Percentiles rank a stretch among this genome's conserved stretches.
Evolutionary conservation across 2,888 invertebrate genomes (phyloP).

Genomic region (Vanessa cardui): DNA sequence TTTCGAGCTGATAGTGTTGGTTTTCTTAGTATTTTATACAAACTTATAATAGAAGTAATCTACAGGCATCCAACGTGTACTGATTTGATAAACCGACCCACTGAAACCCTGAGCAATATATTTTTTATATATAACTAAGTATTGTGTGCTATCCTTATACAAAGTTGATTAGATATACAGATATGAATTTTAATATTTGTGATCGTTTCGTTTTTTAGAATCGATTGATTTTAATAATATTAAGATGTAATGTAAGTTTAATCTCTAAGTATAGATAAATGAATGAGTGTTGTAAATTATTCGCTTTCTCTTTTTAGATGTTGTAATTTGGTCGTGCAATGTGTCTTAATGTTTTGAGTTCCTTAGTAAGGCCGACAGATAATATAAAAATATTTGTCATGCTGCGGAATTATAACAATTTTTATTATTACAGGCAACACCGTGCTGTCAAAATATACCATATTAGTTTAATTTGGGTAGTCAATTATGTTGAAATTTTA

Average conservation of each 20-base stretch:
- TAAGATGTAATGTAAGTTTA: conserved; percentile 50
- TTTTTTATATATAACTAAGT: conserved; percentile 79
- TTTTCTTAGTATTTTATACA: conserved; percentile 47
- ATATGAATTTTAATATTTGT: conserved; percentile 70
- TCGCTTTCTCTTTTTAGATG: conserved; percentile 74
- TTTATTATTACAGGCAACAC: no score
- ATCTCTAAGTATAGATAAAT: conserved; percentile 44
- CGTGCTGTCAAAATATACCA: no score
- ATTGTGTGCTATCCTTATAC: conserved; percentile 72
- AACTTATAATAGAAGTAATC: conserved; percentile 50
- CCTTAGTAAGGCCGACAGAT: conserved; percentile 50
- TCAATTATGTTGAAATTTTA: no score
- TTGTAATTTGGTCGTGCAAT: conserved; percentile 69
- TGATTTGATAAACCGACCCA: conserved; percentile 78
- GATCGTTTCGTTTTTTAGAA: conserved; percentile 67
- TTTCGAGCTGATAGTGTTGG: conserved; percentile 38
- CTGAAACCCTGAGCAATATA: conserved; percentile 81
- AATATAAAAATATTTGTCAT: no score
- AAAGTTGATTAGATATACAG: conserved; percentile 72
- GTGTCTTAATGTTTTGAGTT: conserved; percentile 63
- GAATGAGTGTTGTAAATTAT: conserved; percentile 72
- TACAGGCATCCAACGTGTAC: conserved; percentile 64
- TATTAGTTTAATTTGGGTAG: no score
- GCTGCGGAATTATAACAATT: no score
- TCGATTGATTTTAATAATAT: conserved; percentile 62